A percentile compares a stretch with the other conserved stretches of the same genome.
phyloP scores from a whole-genome alignment of 2,797 vertebrate genomes.

The Tokudaia tokunoshimensis region DNA sequence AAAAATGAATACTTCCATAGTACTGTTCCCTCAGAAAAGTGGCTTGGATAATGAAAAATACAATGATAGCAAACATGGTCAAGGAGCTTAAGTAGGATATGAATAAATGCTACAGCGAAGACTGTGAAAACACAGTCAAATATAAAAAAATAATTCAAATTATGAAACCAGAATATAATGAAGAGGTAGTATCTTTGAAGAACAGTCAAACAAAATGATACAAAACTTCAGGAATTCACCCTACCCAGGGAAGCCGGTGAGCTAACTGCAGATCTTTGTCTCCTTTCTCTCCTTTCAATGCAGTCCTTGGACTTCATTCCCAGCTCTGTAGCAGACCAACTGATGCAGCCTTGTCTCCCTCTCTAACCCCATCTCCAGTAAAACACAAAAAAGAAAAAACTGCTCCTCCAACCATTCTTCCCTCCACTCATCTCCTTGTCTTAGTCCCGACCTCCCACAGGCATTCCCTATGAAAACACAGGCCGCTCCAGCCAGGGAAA shows the following conservation, averaged over 20 bases:
- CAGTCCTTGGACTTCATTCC: not conserved
- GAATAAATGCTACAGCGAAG: not conserved
- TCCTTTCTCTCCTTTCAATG: too few species aligned
- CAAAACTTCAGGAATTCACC: not conserved
- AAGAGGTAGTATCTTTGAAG: not conserved
- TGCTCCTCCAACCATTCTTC: not conserved
- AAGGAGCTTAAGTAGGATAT: not conserved
- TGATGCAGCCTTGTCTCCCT: not conserved
- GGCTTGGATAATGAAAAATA: not conserved
- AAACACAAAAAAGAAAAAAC: not conserved
- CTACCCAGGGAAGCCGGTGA: not conserved
- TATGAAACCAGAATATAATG: not conserved
- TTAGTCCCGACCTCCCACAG: not conserved
- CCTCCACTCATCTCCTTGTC: not conserved
- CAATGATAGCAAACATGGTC: not conserved
- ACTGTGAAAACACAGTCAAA: not conserved
- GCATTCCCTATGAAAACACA: not conserved
- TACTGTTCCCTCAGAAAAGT: not conserved
- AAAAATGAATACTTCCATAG: not conserved
- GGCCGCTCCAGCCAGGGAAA: not conserved
- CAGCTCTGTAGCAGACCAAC: not conserved
- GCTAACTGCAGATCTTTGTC: not conserved
- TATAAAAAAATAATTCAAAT: not conserved
- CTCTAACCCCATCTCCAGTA: not conserved
- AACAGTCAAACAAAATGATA: not conserved